These are phyloP conservation scores for Gorsachius goisagi DNA, from an alignment of 2,113 vertebrate species.

Conservation along the genomic window DNA sequence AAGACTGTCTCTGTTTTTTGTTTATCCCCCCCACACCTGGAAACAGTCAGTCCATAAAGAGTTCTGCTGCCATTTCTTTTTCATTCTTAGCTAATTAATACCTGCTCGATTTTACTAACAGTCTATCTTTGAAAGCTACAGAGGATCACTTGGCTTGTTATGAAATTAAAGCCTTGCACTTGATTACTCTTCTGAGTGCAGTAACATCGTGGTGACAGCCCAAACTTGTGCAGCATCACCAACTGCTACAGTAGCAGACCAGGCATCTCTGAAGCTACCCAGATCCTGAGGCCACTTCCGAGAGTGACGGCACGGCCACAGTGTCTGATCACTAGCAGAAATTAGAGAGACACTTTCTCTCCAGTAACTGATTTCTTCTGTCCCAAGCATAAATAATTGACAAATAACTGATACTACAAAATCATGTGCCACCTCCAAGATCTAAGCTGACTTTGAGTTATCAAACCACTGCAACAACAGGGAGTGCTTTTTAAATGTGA, in stretches of 20 bases:
- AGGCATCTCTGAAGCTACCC: background rate
- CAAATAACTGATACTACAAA: background rate
- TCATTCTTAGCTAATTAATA: background rate
- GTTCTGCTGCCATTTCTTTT: background rate
- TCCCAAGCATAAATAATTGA: background rate
- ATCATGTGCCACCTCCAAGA: background rate
- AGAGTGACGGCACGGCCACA: background rate
- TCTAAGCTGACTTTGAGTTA: background rate
- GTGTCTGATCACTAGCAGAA: background rate
- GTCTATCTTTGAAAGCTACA: background rate
- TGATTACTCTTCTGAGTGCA: background rate
- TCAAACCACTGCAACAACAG: background rate
- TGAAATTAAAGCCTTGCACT: background rate
- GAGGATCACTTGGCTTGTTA: background rate
- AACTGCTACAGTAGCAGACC: background rate
- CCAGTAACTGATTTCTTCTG: background rate
- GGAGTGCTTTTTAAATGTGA: background rate
- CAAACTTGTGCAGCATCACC: background rate
- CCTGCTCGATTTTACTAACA: background rate
- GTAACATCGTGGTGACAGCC: background rate
- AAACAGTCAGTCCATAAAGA: background rate
- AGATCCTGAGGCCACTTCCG: fast-evolving
- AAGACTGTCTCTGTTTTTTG: background rate
- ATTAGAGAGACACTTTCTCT: background rate
- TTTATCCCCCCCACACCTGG: background rate